Evolutionary conservation across 2,888 invertebrate species (phyloP), one percentile per base, ranked within the genome.

Genomic region (Nomada fucata): DNA sequence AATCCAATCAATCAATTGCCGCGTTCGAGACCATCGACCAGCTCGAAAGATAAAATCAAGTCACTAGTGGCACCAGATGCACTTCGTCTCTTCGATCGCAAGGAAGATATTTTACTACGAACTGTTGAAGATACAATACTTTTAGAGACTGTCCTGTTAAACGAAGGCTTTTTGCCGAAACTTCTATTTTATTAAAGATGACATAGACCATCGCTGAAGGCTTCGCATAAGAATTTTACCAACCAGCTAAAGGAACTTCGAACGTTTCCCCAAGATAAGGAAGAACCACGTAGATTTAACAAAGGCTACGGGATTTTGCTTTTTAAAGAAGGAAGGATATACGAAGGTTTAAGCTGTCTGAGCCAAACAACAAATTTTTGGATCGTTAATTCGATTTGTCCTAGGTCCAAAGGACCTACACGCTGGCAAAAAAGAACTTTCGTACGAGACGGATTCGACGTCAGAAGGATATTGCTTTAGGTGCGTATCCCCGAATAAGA

Each of bases 381-480:
- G 23, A 68, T 61, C 63, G 13, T 18, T 69, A 29, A 47, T 50
- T 60, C 18, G 42, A 61, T 47, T 72, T 20, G 7, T n/a, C 36
- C 42, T 59, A 73, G 57, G 55, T 55, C 50, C 50, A 18, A 18
- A 60, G 64, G 53, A 55, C 15, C 65, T 69, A 20, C 20, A 20
- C 65, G 42, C 26, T 15, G 63, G 53, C 53, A 47, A 36, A 68
- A 69, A 64, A 55, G 47, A 61, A 47, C 42, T 53, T n/a, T 10
- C 23, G 26, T 55, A 5, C 72, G 81, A 72, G 29, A 77, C 74
- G 77, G 81, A 70, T 73, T 55, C 74, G 50, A 52, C 65, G 74
- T 65, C 15, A 57, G 73, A 20, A 52, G 70, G 20, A 50, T 68
- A 47, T 68, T 55, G 42, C 42, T 53, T 74, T 23, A 64, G 67